Percentiles rank a stretch among this genome's conserved stretches.
Conservation (phyloP, 2,113 vertebrate genomes). For the Ceratotherium simum region DNA sequence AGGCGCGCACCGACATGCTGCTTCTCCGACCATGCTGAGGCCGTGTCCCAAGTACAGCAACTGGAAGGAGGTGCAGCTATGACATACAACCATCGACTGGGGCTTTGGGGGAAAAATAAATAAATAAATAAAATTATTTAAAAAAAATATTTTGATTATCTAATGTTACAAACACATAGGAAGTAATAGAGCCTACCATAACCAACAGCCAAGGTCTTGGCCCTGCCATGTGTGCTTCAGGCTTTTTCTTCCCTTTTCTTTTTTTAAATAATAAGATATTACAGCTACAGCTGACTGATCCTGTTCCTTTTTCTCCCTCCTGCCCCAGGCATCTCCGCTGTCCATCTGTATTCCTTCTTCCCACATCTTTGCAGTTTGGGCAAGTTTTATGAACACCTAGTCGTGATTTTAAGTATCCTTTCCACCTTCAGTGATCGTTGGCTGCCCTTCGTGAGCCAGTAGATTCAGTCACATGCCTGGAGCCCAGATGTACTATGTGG, state of each 20-base stretch:
- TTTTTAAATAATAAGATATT: neutral
- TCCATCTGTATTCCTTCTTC: too few species aligned
- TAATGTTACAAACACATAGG: neutral
- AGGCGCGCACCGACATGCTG: too few species aligned
- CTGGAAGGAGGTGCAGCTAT: too few species aligned
- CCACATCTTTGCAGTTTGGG: neutral
- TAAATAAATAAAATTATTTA: too few species aligned
- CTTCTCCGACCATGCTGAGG: too few species aligned
- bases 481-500: neutral
- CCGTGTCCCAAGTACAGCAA: too few species aligned
- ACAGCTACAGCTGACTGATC: too few species aligned
- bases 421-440: neutral
- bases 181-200: neutral
- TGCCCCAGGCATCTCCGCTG: neutral
- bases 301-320: neutral
- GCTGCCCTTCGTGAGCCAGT: neutral
- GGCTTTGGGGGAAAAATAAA: too few species aligned
- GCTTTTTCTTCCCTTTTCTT: neutral
- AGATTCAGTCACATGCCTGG: neutral
- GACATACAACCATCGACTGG: too few species aligned
- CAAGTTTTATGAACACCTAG: neutral
- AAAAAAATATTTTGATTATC: neutral
- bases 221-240: neutral
- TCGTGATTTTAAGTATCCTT: fast-evolving
- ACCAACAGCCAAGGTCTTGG: neutral